Conservation (phyloP, 2,888 invertebrate genomes). For the Sphecodes monilicornis region DNA sequence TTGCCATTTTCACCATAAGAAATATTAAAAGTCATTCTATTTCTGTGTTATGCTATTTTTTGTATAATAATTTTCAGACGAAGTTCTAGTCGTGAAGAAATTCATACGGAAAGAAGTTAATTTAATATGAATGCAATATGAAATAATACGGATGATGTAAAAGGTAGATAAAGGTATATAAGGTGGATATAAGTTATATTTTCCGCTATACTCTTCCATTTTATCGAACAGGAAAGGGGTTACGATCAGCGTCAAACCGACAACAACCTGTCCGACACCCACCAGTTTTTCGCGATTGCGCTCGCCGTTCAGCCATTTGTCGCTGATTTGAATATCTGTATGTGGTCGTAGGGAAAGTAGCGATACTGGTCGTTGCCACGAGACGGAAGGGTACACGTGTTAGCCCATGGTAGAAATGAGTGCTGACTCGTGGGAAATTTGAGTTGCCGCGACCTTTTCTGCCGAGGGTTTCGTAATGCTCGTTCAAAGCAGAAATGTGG, state of each 20-base stretch:
- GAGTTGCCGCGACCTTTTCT: conserved; percentile 11
- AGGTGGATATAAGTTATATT: neutral
- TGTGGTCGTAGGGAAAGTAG: conserved; percentile 56
- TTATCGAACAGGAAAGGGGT: neutral
- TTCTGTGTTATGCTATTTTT: too few species aligned
- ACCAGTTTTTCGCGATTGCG: conserved; percentile 5
- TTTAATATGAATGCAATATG: too few species aligned
- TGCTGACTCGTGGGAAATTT: conserved; percentile 61
- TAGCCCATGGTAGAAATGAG: conserved; percentile 34
- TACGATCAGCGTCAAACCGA: neutral
- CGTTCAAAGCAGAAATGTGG: neutral
- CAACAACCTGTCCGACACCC: conserved; percentile 48
- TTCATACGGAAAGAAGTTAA: too few species aligned
- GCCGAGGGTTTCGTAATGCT: conserved; percentile 17
- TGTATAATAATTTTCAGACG: too few species aligned
- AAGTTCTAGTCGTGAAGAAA: too few species aligned
- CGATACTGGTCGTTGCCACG: conserved; percentile 35
- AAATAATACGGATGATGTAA: too few species aligned
- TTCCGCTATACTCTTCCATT: neutral
- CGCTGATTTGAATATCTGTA: conserved; percentile 40
- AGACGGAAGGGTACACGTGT: conserved; percentile 39
- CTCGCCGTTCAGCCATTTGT: conserved; percentile 14
- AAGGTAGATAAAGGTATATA: neutral
- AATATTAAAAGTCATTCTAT: too few species aligned
- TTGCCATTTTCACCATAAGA: too few species aligned